Evolutionary conservation across 2,888 invertebrate genomes (phyloP), one percentile per base, ranked within the genome.

Genomic region (Parasteatoda lunata): DNA sequence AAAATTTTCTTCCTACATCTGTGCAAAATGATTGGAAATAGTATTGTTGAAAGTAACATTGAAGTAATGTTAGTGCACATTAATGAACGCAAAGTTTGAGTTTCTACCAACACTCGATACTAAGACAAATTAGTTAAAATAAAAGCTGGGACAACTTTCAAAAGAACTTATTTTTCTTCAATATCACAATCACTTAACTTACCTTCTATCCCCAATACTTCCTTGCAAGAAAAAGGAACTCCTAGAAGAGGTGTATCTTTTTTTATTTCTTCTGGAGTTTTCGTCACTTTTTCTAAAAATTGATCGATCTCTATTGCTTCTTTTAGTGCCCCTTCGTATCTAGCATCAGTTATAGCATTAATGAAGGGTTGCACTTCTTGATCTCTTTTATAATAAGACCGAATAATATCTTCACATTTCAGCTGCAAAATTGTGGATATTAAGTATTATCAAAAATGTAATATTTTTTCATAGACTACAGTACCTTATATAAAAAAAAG

Each of bases 221-320:
- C 97, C 93, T 98, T 98, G 0, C 96, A 96, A 13, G 97, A 96
- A 91, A 97, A 95, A 4, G 98, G 98, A 9, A 98, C 30, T 30
- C 30, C 30, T 2, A 30, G 30, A 30, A 30, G 30, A 30, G 30
- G 30, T 2, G 30, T 30, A 96, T 3, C 98, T 69, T 70, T 15
- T 4, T 73, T 76, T 6, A 88, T 95, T 47, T 94, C 93, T 82
- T 93, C 92, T 49, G 94, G 94, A 0, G 94, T 91, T 77, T 95
- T 92, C 68, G 92, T 91, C 0, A 94, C 94, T 8, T 94, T 94
- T 54, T 93, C 93, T 47, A 98, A 94, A 82, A 94, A 92, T 70
- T 93, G 91, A 91, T 98, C 98, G 6, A 97, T 94, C 86, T 93
- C 92, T 86, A 93, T 93, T 0, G 98, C 97, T 90, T 97, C 96